Conservation (phyloP, 2,888 invertebrate genomes). For the Vannuccia rotundouncinata region DNA sequence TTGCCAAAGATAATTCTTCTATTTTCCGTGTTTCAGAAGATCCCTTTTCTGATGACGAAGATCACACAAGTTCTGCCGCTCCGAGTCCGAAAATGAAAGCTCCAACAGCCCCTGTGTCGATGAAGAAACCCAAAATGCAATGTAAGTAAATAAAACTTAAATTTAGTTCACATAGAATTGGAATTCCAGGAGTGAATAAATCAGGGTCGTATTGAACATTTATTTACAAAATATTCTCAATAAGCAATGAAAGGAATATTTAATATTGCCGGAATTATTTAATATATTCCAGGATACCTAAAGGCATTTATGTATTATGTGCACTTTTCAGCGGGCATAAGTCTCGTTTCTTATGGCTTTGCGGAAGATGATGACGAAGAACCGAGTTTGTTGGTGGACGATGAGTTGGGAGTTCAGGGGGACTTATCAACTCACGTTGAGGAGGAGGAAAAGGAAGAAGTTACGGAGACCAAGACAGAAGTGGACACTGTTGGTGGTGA, state of each 20-base stretch:
- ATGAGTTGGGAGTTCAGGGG: neutral
- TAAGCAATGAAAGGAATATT: too few relatives aligned
- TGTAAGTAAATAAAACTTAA: too few relatives aligned
- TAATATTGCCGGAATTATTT: too few relatives aligned
- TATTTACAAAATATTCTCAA: too few relatives aligned
- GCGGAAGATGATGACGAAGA: constrained; percentile 31
- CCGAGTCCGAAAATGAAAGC: constrained; percentile 2
- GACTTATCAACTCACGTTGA: too few relatives aligned
- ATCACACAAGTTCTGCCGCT: neutral
- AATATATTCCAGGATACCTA: too few relatives aligned
- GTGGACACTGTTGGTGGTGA: neutral
- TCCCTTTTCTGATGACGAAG: constrained; percentile 7
- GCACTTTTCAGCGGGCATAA: neutral
- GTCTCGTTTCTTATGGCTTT: constrained; percentile 29
- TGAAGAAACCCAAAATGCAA: neutral
- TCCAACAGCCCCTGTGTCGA: neutral
- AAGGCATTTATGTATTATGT: too few relatives aligned
- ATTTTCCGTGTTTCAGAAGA: neutral
- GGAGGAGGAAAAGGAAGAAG: neutral
- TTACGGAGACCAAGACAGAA: neutral
- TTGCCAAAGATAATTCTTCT: too few relatives aligned
- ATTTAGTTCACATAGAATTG: too few relatives aligned
- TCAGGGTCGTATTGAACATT: too few relatives aligned
- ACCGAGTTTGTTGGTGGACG: neutral
- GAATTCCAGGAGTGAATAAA: too few relatives aligned